phyloP scores from a whole-genome alignment of 2,888 invertebrate species.

The Drosophila silvestris region DNA sequence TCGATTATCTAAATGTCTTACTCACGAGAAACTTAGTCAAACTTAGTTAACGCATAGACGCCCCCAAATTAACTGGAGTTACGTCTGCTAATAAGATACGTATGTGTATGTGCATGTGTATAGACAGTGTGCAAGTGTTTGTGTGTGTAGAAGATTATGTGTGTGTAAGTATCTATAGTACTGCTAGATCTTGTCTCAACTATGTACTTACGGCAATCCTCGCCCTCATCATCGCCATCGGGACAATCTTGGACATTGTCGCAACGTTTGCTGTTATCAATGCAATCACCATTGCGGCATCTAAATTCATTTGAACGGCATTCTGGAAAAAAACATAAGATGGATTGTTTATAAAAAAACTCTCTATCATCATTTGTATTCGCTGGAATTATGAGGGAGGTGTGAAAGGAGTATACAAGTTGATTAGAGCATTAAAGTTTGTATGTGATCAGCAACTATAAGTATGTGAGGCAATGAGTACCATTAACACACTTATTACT shows the following conservation, averaged over 20 bases:
- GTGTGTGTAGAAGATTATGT: conserved; percentile 5
- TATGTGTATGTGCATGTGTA: conserved; percentile 6
- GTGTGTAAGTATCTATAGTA: neutral
- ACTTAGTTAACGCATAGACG: conserved; percentile 54
- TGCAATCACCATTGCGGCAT: conserved; percentile 88
- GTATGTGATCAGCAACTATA: too few relatives aligned
- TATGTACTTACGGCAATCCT: conserved; percentile 83
- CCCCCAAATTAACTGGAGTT: conserved; percentile 11
- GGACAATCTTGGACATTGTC: conserved; percentile 87
- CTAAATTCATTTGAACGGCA: conserved; percentile 87
- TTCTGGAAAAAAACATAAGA: conserved; percentile 82
- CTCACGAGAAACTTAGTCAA: conserved; percentile 45
- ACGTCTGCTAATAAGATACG: conserved; percentile 38
- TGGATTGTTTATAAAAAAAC: neutral
- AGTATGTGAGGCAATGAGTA: too few relatives aligned
- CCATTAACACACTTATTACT: neutral
- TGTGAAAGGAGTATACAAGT: neutral
- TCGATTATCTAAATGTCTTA: conserved; percentile 34
- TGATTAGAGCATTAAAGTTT: neutral
- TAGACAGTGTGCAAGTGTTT: conserved; percentile 1
- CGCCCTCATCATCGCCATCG: conserved; percentile 88
- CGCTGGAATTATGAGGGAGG: neutral
- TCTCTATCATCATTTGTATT: neutral
- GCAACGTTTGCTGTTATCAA: conserved; percentile 86
- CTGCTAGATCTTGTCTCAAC: neutral